Evolutionary conservation across 1,140 invertebrate species (phyloP).

Genomic region (Branchinecta lindahli): DNA sequence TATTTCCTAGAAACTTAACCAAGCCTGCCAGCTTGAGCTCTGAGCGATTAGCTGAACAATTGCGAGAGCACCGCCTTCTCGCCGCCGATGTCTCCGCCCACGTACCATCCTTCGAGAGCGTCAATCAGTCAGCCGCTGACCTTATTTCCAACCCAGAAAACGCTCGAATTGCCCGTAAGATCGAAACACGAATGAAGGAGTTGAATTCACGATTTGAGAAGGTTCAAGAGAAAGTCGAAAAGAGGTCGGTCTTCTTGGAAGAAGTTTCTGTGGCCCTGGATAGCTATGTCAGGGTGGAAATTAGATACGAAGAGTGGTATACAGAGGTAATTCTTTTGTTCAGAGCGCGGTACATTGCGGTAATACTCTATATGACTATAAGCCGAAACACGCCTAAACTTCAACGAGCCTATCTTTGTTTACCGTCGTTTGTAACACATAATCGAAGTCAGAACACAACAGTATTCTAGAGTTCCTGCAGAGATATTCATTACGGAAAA

Average conservation of each 20-base stretch:
- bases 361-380: too few relatives aligned
- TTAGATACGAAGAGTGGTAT: constrained; percentile 52
- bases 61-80: constrained; percentile 59
- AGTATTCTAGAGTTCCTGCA: too few relatives aligned
- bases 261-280: constrained; percentile 54
- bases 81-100: constrained; percentile 70
- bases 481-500: too few relatives aligned
- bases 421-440: too few relatives aligned
- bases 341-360: too few relatives aligned
- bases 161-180: constrained; percentile 67
- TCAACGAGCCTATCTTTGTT: too few relatives aligned
- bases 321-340: constrained; percentile 27
- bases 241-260: constrained; percentile 60
- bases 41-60: constrained; percentile 75
- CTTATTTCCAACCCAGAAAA: constrained; percentile 64
- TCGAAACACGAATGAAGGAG: constrained; percentile 71
- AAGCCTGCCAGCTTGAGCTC: constrained; percentile 71
- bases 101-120: constrained; percentile 61
- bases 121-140: constrained; percentile 58
- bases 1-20: constrained; percentile 40
- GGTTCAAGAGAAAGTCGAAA: constrained; percentile 57
- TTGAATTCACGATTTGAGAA: constrained; percentile 67
- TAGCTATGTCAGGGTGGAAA: constrained; percentile 50
- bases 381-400: too few relatives aligned
- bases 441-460: too few relatives aligned